phyloP scores from a whole-genome alignment of 2,888 invertebrate genomes.

The Ophioninae sp. region DNA sequence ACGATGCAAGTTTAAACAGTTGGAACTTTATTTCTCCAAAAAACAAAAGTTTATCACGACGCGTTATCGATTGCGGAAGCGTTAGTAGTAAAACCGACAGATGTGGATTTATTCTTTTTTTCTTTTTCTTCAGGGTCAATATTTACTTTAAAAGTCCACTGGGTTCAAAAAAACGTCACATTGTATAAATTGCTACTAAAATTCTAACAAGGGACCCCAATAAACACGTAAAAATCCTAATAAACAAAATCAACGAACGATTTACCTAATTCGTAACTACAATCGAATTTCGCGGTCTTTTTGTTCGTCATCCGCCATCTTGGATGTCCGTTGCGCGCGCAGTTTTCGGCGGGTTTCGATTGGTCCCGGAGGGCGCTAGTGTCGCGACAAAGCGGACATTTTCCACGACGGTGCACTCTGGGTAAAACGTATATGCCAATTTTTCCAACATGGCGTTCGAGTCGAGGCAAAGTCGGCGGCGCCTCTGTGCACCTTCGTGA shows the following conservation, averaged over 20 bases:
- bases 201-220: too few species aligned
- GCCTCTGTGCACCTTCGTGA: conserved; percentile 71
- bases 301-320: conserved; percentile 24
- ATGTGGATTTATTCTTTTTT: too few species aligned
- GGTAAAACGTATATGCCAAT: conserved; percentile 73
- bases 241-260: too few species aligned
- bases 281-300: conserved; percentile 59
- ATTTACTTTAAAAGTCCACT: too few species aligned
- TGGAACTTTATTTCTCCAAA: neutral
- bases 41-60: neutral
- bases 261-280: too few species aligned
- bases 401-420: conserved; percentile 66
- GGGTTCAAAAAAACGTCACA: too few species aligned
- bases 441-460: conserved; percentile 80
- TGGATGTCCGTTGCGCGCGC: conserved; percentile 40
- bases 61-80: conserved; percentile 40
- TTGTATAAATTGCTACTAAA: too few species aligned
- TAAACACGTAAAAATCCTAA: too few species aligned
- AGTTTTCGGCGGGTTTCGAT: conserved; percentile 65
- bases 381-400: conserved; percentile 70
- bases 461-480: conserved; percentile 78
- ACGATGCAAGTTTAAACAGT: neutral
- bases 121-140: too few species aligned
- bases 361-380: conserved; percentile 70
- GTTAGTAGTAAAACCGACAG: too few species aligned